Conservation (phyloP, 1,140 invertebrate genomes). For the Polypedilum vanderplanki region DNA sequence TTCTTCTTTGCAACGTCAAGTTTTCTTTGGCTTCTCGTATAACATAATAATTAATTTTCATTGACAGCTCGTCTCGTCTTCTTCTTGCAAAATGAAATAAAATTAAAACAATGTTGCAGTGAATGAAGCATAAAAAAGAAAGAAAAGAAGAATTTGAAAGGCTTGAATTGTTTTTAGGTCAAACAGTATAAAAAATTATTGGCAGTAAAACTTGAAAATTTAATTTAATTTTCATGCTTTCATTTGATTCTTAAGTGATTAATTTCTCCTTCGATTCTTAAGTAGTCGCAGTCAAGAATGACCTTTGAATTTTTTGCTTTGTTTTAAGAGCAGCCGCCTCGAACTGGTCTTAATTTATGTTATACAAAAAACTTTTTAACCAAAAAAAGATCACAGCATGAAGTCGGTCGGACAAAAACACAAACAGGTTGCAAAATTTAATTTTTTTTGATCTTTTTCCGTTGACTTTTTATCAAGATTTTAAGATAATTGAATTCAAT, state of each 20-base stretch:
- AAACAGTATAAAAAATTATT: constrained; percentile 9
- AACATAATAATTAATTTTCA: background rate
- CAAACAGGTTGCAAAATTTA: background rate
- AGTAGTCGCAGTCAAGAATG: background rate
- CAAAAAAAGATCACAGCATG: no score
- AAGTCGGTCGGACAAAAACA: no score
- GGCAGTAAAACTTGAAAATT: background rate
- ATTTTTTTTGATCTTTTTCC: background rate
- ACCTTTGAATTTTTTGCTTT: background rate
- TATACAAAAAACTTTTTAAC: background rate
- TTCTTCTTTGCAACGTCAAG: no score
- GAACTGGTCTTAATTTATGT: background rate
- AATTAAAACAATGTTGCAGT: background rate
- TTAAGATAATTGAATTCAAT: background rate
- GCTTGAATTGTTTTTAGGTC: background rate
- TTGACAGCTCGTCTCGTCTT: background rate
- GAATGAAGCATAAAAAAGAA: background rate
- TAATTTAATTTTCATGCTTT: background rate
- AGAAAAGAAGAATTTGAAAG: background rate
- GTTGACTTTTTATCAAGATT: background rate
- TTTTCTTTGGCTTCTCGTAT: constrained; percentile 2
- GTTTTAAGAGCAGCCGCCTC: background rate
- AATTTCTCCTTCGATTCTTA: background rate
- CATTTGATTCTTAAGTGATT: constrained; percentile 4
- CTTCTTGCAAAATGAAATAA: background rate